Percentiles rank a stretch among this genome's conserved stretches.
These are phyloP conservation scores for Polypterus senegalus DNA, from an alignment of 2,113 vertebrate genomes.

Conservation along the genomic window DNA sequence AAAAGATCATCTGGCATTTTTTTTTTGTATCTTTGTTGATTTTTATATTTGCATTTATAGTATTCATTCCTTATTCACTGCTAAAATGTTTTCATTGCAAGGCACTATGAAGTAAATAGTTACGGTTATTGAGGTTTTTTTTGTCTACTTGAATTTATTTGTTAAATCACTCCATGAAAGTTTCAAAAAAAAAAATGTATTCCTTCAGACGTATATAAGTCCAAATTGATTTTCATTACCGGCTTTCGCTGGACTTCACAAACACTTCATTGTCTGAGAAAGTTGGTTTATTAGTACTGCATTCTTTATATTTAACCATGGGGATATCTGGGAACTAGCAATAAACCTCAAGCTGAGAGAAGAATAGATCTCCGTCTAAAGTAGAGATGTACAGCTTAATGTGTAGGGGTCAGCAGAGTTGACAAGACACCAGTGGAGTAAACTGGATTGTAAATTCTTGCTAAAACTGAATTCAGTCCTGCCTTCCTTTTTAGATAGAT, in stretches of 20 bases:
- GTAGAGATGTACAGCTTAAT: slow-evolving; percentile 42
- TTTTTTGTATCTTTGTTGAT: too few species aligned
- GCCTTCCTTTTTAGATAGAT: not conserved
- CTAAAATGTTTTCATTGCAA: too few species aligned
- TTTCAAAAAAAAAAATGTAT: too few species aligned
- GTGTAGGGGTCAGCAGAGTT: slow-evolving; percentile 34
- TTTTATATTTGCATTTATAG: too few species aligned
- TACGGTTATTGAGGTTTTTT: too few species aligned
- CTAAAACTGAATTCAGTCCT: not conserved
- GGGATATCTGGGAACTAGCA: not conserved
- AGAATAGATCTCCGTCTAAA: slow-evolving; percentile 33
- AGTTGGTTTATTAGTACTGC: not conserved
- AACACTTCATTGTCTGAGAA: not conserved
- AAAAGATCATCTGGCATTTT: too few species aligned
- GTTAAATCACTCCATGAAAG: too few species aligned
- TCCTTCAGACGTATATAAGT: too few species aligned
- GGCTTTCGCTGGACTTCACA: not conserved
- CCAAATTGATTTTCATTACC: too few species aligned
- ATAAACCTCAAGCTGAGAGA: not conserved
- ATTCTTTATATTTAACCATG: slow-evolving; percentile 1
- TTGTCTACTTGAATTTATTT: too few species aligned
- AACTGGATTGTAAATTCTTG: not conserved
- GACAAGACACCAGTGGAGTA: slow-evolving; percentile 7
- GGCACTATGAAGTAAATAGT: too few species aligned
- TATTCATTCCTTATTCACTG: too few species aligned